Base-by-base conservation (phyloP, 2,888 invertebrate genomes). In the Gisinianus flammeolus region DNA sequence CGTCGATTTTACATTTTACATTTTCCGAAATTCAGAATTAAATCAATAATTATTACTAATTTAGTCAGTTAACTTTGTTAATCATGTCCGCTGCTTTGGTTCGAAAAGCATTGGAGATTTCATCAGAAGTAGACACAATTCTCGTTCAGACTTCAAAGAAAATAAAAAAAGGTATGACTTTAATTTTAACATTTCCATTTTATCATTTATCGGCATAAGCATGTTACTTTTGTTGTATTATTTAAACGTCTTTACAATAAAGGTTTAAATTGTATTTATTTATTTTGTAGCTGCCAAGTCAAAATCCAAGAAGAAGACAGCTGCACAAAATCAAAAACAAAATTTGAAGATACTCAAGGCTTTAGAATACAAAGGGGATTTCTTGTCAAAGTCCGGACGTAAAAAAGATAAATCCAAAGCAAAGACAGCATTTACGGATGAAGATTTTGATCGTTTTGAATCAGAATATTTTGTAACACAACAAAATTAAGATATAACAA, bases 361-460 rank as follows among this genome's bases (percentile, higher is more conserved):
- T 1, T 77, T 82, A 24, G 82, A 83, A 22, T 67, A 64, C 28
- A 76, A 76, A 31, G 35, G 54, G 8, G 33, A 52, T 67, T 62
- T 10, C 44, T 71, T 62, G 72, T 74, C 77, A 87, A 89, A 85
- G 85, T 88, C 33, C 87, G 87, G 79, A 84, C 86, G 58, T 88
- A 87, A 88, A 68, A 87, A 90, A 82, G 87, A 88, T 68, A 87
- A 90, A 81, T 88, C 89, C 77, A 22, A 19, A 10, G 24, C 8
- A 5, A 24, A 19, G 8, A 10, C 24, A 62, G 91, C 89, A 22
- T 93, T 93, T 86, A 92, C 93, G 0, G 91, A 91, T 85, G 92
- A 92, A 85, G 91, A 91, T 70, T 92, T 92, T 84, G 88, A 89
- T 79, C 90, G 90, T 80, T 93, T 92, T 86, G 92, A 92, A 86